Evolutionary conservation across 1,140 invertebrate species (phyloP), one percentile per base, ranked within the genome.

Genomic region (Arctopsyche grandis): DNA sequence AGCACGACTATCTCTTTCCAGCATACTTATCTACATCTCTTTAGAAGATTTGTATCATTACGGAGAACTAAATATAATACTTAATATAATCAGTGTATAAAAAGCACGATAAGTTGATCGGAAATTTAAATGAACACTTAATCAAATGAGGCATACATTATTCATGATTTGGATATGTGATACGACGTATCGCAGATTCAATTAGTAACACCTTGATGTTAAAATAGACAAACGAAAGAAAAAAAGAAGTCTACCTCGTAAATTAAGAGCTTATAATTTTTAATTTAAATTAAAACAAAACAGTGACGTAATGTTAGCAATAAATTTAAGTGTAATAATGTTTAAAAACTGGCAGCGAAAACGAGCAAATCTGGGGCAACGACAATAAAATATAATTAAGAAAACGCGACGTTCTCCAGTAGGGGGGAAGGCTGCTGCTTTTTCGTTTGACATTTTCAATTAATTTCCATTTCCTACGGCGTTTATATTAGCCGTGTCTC

Each of bases 401-500:
- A 71, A 71, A 71, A 71, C 24, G 69, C 26, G 69, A 46, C 44
- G 69, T 71, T 71, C 69, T 19, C n/a, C 22, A 7, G 5, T n/a
- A n/a, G n/a, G n/a, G 29, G 21, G 63, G 63, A 66, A 22, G 63
- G 63, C 69, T 29, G 63, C 69, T 29, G 69, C 69, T 71, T 46
- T 71, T 75, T 77, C 56, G 70, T 78, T 73, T 74, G 78, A 69
- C 81, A 69, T 82, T 58, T 78, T 82, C 81, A 78, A 82, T 82
- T 82, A 82, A 82, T 82, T 82, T 79, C 75, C 75, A 82, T 81
- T 81, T 81, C 80, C 71, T 79, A 73, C 71, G 75, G 75, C 74
- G 79, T 81, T 82, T 82, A 77, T 82, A 82, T 82, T 82, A 82
- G 81, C 76, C 74, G 81, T 79, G 81, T 79, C 78, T 77, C 78